These are phyloP conservation scores for Huso huso DNA, from an alignment of 2,797 vertebrate genomes.

Conservation along the genomic window DNA sequence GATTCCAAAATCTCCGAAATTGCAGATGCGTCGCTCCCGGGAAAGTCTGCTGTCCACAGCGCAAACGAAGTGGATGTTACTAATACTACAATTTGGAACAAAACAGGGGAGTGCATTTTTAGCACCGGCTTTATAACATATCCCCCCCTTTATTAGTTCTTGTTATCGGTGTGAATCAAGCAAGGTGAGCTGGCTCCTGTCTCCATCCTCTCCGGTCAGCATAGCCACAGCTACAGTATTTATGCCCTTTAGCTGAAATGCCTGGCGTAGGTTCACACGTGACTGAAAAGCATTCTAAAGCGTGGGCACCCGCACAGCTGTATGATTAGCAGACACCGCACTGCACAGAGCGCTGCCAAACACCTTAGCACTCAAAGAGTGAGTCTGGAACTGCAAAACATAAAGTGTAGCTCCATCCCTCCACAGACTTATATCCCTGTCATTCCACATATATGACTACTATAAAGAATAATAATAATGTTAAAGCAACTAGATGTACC, in stretches of 20 bases:
- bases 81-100: constrained; percentile 36
- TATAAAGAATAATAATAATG: too few species aligned
- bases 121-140: constrained; percentile 24
- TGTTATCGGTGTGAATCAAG: constrained; percentile 15
- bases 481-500: too few species aligned
- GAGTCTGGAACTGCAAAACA: too few species aligned
- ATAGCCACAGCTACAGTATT: constrained; percentile 26
- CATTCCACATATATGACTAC: too few species aligned
- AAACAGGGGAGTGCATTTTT: constrained; percentile 38
- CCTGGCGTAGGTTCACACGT: constrained; percentile 31
- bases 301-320: too few species aligned
- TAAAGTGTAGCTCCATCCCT: too few species aligned
- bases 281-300: constrained; percentile 13
- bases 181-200: constrained; percentile 28
- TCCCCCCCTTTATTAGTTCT: constrained; percentile 21
- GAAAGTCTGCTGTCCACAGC: constrained; percentile 28
- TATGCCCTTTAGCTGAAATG: constrained; percentile 20
- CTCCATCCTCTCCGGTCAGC: too few species aligned
- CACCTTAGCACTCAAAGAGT: too few species aligned
- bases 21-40: constrained; percentile 24
- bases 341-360: too few species aligned
- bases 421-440: too few species aligned
- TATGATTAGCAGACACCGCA: too few species aligned
- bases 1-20: constrained; percentile 16
- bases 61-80: not conserved